These are phyloP conservation scores for Amniataba percoides DNA, from an alignment of 2,797 vertebrate genomes.

Conservation along the genomic window DNA sequence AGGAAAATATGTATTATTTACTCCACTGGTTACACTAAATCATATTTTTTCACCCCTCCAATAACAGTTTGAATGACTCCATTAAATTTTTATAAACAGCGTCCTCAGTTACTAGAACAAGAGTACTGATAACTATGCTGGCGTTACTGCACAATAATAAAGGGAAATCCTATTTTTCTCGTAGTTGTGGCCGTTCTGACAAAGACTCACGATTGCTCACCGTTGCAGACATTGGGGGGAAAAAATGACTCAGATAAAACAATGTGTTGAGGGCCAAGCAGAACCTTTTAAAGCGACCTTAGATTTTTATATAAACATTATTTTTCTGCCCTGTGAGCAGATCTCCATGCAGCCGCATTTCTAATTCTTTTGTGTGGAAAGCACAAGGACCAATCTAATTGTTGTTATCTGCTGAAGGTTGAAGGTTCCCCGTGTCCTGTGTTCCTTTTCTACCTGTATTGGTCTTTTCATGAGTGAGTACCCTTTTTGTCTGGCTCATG, in stretches of 20 bases:
- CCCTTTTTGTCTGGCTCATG: not conserved
- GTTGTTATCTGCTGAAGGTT: conserved; percentile 14
- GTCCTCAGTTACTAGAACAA: conserved; percentile 8
- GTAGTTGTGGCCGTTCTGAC: not conserved
- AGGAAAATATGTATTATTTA: conserved; percentile 1
- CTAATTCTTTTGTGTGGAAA: not conserved
- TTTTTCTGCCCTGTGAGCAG: not conserved
- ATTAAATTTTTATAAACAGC: conserved; percentile 20
- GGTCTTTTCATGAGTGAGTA: not conserved
- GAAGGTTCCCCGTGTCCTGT: not conserved
- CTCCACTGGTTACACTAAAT: conserved; percentile 19
- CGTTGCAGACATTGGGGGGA: not conserved
- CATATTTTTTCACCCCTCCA: not conserved
- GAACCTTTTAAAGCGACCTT: not conserved
- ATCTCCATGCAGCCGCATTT: not conserved
- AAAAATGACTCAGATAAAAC: not conserved
- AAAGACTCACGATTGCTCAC: not conserved
- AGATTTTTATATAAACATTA: not conserved
- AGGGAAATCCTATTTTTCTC: conserved; percentile 16
- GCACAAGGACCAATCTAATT: not conserved
- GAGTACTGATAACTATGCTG: conserved; percentile 9
- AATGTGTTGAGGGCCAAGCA: not conserved
- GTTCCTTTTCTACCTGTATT: not conserved
- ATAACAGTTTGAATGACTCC: conserved; percentile 28
- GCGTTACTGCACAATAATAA: conserved; percentile 18